Conservation (phyloP, 2,888 invertebrate species). For the Acronicta aceris region DNA sequence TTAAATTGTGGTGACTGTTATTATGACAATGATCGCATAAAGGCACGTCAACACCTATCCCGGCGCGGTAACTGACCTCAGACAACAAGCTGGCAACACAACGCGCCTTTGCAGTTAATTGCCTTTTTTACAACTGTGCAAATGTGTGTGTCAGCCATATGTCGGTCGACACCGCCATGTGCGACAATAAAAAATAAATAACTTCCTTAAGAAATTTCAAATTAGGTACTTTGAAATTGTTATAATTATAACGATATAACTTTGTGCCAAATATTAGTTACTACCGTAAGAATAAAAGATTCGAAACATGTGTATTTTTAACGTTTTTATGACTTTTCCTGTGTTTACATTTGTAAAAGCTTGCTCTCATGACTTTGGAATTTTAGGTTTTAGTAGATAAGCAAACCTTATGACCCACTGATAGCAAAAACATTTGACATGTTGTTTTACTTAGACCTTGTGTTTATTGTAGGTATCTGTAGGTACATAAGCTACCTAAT, state of each 20-base stretch:
- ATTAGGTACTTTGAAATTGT: neutral
- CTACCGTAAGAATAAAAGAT: no score
- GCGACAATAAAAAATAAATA: slow-evolving; percentile 7
- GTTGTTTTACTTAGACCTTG: no score
- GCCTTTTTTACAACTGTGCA: slow-evolving; percentile 21
- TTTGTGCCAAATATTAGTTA: no score
- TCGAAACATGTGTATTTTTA: no score
- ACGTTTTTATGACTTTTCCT: no score
- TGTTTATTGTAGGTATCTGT: no score
- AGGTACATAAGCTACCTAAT: no score
- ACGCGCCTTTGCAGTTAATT: slow-evolving; percentile 43
- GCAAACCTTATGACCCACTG: no score
- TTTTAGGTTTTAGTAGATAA: no score
- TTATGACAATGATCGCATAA: slow-evolving; percentile 24
- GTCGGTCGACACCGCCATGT: slow-evolving; percentile 17
- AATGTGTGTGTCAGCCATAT: slow-evolving; percentile 19
- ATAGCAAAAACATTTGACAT: no score
- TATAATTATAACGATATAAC: neutral
- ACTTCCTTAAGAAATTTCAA: neutral
- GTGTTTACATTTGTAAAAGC: no score
- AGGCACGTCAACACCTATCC: slow-evolving; percentile 24
- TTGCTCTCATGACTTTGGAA: no score
- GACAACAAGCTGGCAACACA: slow-evolving; percentile 46
- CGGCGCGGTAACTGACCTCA: slow-evolving; percentile 64
- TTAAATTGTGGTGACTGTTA: neutral